phyloP scores from a whole-genome alignment of 2,888 invertebrate species.

The Eilema depressum region DNA sequence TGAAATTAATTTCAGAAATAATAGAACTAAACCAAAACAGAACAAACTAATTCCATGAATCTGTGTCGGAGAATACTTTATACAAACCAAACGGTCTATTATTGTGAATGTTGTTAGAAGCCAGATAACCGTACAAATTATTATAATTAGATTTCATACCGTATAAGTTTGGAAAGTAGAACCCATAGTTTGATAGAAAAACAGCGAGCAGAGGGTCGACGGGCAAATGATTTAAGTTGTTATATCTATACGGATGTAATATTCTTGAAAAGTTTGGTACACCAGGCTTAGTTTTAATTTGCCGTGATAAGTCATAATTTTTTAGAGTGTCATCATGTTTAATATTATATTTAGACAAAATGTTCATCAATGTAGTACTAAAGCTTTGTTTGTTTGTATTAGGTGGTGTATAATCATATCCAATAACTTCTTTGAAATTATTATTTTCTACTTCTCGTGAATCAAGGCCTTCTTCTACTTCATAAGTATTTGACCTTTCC shows the following conservation, averaged over 20 bases:
- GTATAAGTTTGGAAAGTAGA: constrained; percentile 81
- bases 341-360: constrained; percentile 74
- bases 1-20: constrained; percentile 21
- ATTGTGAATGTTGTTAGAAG: constrained; percentile 89
- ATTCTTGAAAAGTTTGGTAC: constrained; percentile 41
- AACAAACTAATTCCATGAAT: constrained; percentile 60
- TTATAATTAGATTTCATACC: constrained; percentile 71
- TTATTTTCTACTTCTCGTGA: constrained; percentile 26
- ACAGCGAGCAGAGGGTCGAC: constrained; percentile 88
- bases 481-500: constrained; percentile 46
- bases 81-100: constrained; percentile 89
- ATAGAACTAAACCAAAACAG: constrained; percentile 21
- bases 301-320: constrained; percentile 71
- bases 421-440: constrained; percentile 25
- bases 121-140: constrained; percentile 88
- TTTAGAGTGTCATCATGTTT: constrained; percentile 61
- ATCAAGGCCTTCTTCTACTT: constrained; percentile 58
- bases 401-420: constrained; percentile 46
- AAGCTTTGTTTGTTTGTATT: constrained; percentile 42
- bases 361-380: constrained; percentile 53
- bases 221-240: constrained; percentile 86
- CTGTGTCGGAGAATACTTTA: constrained; percentile 82
- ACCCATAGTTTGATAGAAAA: constrained; percentile 88
- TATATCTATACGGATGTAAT: constrained; percentile 70
- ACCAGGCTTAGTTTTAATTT: constrained; percentile 45